These are phyloP conservation scores for Heliocidaris erythrogramma DNA, from an alignment of 35 echinoderm and acorn worm species.

Conservation along the genomic window DNA sequence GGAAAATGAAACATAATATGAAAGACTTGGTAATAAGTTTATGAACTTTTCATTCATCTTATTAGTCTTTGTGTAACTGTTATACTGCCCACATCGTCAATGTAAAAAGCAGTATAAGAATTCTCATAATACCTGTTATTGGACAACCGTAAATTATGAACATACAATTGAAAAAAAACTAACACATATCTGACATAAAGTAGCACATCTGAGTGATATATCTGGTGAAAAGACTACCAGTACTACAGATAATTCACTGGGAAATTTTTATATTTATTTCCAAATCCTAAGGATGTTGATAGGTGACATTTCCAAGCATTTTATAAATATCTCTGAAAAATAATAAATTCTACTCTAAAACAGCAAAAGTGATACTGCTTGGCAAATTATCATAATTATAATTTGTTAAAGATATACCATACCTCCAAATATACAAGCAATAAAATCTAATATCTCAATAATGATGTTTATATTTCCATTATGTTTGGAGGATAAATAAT, in stretches of 20 bases:
- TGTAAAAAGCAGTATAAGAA: neutral
- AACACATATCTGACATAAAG: neutral
- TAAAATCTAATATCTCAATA: too few species aligned
- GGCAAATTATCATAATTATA: neutral
- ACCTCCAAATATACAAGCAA: neutral
- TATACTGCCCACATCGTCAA: neutral
- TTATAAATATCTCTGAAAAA: neutral
- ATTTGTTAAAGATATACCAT: neutral
- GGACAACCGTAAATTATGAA: neutral
- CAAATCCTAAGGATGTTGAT: neutral
- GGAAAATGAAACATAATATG: neutral
- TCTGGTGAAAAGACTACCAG: neutral
- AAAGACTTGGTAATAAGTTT: neutral
- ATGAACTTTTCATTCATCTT: neutral
- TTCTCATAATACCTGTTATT: neutral
- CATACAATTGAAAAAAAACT: neutral
- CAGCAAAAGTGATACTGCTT: neutral
- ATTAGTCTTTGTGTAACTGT: neutral
- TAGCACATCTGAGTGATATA: neutral
- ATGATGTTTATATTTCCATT: too few species aligned
- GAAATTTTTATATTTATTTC: neutral
- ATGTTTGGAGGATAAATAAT: too few species aligned
- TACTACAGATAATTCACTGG: neutral
- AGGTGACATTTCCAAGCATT: neutral
- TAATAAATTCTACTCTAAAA: neutral